Conservation (phyloP, 2,113 vertebrate species). For the Sphaerodactylus townsendi region DNA sequence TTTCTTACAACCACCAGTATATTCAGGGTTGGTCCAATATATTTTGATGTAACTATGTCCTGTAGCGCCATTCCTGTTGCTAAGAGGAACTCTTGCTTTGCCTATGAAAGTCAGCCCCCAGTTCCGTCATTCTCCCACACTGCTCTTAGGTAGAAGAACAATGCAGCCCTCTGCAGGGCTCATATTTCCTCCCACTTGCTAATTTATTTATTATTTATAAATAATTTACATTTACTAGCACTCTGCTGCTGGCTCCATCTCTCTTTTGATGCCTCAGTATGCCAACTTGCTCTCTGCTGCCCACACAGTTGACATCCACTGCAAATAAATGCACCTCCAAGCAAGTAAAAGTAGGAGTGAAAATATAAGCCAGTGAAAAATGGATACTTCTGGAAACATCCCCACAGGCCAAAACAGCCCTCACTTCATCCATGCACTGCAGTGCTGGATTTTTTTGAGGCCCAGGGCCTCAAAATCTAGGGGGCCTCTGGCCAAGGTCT, state of each 20-base stretch:
- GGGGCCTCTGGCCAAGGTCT: too few relatives aligned
- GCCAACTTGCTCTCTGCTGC: conserved; percentile 54
- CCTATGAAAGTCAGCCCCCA: conserved; percentile 9
- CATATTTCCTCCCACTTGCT: conserved; percentile 49
- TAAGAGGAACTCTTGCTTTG: background rate
- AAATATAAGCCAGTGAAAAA: background rate
- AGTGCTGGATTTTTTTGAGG: too few relatives aligned
- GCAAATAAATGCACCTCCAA: conserved; percentile 29
- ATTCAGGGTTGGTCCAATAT: background rate
- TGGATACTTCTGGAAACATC: background rate
- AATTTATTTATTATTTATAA: conserved; percentile 63
- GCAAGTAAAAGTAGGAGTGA: background rate
- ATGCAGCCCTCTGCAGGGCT: conserved; percentile 13
- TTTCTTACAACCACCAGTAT: background rate
- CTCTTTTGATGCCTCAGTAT: conserved; percentile 31
- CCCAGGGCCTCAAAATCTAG: too few relatives aligned
- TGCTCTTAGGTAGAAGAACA: conserved; percentile 10
- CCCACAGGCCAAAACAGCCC: background rate
- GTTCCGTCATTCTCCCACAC: conserved; percentile 7
- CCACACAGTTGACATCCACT: background rate
- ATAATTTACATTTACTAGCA: conserved; percentile 60
- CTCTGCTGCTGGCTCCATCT: conserved; percentile 36
- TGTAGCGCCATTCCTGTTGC: background rate
- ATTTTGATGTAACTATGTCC: background rate
- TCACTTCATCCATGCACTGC: background rate